phyloP scores from a whole-genome alignment of 2,113 vertebrate species.

The Channa argus region DNA sequence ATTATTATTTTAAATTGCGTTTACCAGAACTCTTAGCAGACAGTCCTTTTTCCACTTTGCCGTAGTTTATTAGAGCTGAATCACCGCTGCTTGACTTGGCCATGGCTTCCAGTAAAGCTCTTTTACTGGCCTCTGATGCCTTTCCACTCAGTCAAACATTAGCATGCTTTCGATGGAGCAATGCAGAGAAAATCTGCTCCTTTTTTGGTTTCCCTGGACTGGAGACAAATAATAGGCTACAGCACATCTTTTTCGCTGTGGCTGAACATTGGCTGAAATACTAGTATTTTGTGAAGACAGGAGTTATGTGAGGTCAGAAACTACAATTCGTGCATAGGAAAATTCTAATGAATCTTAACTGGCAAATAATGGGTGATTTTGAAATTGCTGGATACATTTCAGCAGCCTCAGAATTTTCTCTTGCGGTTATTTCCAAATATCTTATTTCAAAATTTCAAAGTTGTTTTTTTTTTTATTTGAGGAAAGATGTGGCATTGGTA shows the following conservation, averaged over 20 bases:
- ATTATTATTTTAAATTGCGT: constrained; percentile 30
- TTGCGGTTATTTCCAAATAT: constrained; percentile 34
- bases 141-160: constrained; percentile 27
- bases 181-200: not conserved
- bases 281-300: not conserved
- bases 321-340: not conserved
- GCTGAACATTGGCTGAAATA: constrained; percentile 14
- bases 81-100: constrained; percentile 36
- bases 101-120: constrained; percentile 51
- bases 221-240: not conserved
- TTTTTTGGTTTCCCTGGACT: constrained; percentile 10
- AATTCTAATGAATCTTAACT: not conserved
- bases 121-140: constrained; percentile 24
- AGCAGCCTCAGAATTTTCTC: not conserved
- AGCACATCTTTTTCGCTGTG: not conserved
- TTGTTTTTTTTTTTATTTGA: not conserved
- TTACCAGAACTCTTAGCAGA: constrained; percentile 42
- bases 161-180: constrained; percentile 5
- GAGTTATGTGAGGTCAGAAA: constrained; percentile 13
- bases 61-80: constrained; percentile 51
- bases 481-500: not conserved
- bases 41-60: not conserved
- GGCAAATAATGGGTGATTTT: not conserved
- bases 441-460: constrained; percentile 39
- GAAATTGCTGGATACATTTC: not conserved